These are phyloP conservation scores for Drosophila sturtevanti DNA, from an alignment of 1,140 invertebrate species.

Conservation along the genomic window DNA sequence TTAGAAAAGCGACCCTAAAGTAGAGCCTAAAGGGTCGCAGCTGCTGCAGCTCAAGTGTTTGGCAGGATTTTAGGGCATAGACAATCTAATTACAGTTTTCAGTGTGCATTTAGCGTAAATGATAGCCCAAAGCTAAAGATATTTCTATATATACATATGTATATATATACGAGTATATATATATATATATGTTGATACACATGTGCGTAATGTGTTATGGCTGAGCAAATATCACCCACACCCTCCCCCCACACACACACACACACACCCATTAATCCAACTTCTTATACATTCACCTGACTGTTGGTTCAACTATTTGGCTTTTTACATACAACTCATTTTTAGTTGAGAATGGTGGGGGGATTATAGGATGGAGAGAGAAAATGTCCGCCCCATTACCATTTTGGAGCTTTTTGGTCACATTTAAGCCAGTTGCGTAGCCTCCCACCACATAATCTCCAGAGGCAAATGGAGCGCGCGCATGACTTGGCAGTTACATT, in stretches of 20 bases:
- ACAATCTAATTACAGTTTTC: constrained; percentile 71
- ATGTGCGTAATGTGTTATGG: constrained; percentile 53
- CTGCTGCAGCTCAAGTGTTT: constrained; percentile 40
- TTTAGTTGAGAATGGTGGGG: too few relatives aligned
- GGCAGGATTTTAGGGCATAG: constrained; percentile 58
- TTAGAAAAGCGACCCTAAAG: constrained; percentile 40
- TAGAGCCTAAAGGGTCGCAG: constrained; percentile 36
- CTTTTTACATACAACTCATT: not conserved
- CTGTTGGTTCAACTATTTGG: constrained; percentile 8
- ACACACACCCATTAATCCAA: constrained; percentile 21
- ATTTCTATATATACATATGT: too few relatives aligned
- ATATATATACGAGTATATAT: too few relatives aligned
- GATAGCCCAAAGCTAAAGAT: constrained; percentile 42
- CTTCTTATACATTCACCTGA: constrained; percentile 48
- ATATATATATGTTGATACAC: constrained; percentile 16
- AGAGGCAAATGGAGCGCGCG: constrained; percentile 20
- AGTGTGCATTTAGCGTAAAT: constrained; percentile 75
- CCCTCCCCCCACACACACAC: constrained; percentile 5
- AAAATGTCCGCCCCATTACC: constrained; percentile 6
- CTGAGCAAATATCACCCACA: constrained; percentile 41
- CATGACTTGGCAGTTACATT: constrained; percentile 63
- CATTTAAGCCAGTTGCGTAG: constrained; percentile 55
- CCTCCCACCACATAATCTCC: constrained; percentile 45
- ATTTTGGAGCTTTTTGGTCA: constrained; percentile 6
- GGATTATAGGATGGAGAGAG: constrained; percentile 7